phyloP scores from a whole-genome alignment of 2,888 invertebrate genomes.

The Drosophila buzzatii region DNA sequence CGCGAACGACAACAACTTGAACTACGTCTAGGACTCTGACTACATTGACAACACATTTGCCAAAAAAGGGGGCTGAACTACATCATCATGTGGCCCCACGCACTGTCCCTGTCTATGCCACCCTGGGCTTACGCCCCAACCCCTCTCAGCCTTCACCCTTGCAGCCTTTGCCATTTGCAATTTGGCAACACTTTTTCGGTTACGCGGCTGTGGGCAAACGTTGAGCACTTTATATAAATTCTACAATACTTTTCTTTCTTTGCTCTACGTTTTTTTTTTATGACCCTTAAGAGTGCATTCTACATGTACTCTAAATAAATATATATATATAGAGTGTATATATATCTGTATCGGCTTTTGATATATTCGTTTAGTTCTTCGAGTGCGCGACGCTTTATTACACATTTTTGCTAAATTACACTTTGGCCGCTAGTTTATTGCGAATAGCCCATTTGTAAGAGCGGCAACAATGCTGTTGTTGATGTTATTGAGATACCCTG shows the following conservation, averaged over 20 bases:
- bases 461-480: conserved; percentile 30
- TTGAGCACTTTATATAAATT: conserved; percentile 77
- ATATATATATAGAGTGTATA: conserved; percentile 7
- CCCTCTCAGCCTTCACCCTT: neutral
- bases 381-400: conserved; percentile 59
- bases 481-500: conserved; percentile 32
- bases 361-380: conserved; percentile 66
- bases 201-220: conserved; percentile 62
- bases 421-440: conserved; percentile 74
- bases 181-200: conserved; percentile 77
- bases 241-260: conserved; percentile 72
- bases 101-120: conserved; percentile 57
- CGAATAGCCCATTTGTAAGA: conserved; percentile 54
- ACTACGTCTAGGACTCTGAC: conserved; percentile 54
- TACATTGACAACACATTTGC: conserved; percentile 55
- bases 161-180: conserved; percentile 65
- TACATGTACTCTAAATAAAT: conserved; percentile 1
- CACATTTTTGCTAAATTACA: conserved; percentile 81
- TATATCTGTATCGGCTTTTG: conserved; percentile 62
- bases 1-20: conserved; percentile 63
- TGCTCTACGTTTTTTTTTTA: conserved; percentile 57
- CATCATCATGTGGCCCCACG: conserved; percentile 66
- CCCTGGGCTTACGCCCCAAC: neutral
- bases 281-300: conserved; percentile 74
- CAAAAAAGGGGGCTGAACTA: conserved; percentile 30